phyloP scores from a whole-genome alignment of 30 jellyfish, hydroid and myxozoan genomes.

The Cassiopea xamachana region DNA sequence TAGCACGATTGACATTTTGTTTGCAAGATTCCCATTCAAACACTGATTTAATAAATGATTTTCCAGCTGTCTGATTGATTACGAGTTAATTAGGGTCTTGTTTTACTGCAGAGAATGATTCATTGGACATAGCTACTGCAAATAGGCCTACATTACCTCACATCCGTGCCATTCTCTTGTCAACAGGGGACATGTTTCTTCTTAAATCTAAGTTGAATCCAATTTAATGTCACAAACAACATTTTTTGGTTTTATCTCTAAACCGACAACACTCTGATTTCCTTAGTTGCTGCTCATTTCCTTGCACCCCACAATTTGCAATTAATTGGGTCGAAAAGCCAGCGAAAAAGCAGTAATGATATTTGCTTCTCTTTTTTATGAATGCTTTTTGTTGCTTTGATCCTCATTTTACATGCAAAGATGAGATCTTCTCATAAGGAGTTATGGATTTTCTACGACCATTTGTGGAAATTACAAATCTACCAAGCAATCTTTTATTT shows the following conservation, averaged over 20 bases:
- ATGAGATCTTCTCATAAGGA: too few relatives aligned
- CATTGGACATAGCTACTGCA: not conserved
- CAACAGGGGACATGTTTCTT: slow-evolving; percentile 30
- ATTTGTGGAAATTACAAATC: too few relatives aligned
- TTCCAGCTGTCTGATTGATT: slow-evolving; percentile 43
- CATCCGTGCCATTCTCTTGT: slow-evolving; percentile 26
- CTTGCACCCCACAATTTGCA: slow-evolving; percentile 64
- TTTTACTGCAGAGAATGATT: not conserved
- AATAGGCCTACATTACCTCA: not conserved
- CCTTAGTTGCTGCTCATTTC: slow-evolving; percentile 32
- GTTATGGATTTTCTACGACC: too few relatives aligned
- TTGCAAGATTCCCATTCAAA: not conserved
- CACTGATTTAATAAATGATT: slow-evolving; percentile 11
- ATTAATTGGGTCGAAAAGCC: slow-evolving; percentile 4
- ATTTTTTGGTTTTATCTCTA: not conserved
- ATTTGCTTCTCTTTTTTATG: not conserved
- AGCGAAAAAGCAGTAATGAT: not conserved
- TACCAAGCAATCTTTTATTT: too few relatives aligned
- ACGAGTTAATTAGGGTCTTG: slow-evolving; percentile 10
- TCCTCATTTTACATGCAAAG: too few relatives aligned
- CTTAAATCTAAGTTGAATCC: not conserved
- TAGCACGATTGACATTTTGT: not conserved
- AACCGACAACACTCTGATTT: slow-evolving; percentile 30
- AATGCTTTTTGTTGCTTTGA: too few relatives aligned
- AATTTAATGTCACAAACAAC: slow-evolving; percentile 2